Conservation (phyloP, 2,113 vertebrate genomes). For the Vombatus ursinus region DNA sequence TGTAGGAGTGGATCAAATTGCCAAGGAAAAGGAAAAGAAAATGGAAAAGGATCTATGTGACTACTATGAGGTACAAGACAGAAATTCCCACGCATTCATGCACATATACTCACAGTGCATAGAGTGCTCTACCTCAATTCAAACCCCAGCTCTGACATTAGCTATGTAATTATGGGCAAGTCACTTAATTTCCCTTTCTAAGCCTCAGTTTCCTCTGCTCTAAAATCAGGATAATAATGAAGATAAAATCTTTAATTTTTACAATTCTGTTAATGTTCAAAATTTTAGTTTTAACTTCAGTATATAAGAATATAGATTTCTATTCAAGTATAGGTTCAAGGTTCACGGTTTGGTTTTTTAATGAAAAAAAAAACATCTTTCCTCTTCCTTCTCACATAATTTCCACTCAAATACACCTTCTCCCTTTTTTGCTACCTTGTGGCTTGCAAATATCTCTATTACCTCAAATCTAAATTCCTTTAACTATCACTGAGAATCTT, state of each 20-base stretch:
- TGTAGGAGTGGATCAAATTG: not conserved
- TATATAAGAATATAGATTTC: not conserved
- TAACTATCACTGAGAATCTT: not conserved
- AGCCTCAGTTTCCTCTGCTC: too few species aligned
- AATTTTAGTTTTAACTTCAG: not conserved
- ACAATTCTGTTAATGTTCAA: not conserved
- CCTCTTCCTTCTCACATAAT: not conserved
- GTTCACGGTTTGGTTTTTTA: not conserved
- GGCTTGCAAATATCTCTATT: constrained; percentile 6
- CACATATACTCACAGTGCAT: not conserved
- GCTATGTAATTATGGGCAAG: too few species aligned
- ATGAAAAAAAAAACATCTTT: not conserved
- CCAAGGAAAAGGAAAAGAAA: not conserved
- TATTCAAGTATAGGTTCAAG: not conserved
- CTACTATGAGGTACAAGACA: not conserved
- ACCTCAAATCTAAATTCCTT: not conserved
- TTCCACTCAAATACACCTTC: not conserved
- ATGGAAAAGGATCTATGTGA: not conserved
- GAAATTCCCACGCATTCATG: not conserved
- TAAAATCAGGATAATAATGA: too few species aligned
- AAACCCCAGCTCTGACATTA: not conserved
- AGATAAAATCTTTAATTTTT: too few species aligned
- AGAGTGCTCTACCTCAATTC: too few species aligned
- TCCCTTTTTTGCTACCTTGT: not conserved
- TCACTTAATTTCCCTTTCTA: too few species aligned